Base-by-base conservation (phyloP, 2,888 invertebrate genomes). In the Drosophila diplacantha region DNA sequence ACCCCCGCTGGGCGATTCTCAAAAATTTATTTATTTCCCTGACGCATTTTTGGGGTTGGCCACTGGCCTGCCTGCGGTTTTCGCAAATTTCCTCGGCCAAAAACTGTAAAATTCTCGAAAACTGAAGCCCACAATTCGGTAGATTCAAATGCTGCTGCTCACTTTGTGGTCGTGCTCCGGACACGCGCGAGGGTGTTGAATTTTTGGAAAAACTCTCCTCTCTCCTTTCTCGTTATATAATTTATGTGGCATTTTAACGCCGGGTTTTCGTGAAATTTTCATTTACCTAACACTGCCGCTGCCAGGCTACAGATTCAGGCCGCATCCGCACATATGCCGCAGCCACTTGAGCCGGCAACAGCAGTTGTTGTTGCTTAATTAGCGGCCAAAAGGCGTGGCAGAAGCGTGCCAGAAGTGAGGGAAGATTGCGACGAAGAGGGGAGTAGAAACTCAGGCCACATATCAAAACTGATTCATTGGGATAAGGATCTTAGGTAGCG, bases 161-260 rank as follows among this genome's bases (percentile, higher is more conserved):
- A 58, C 35, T 63, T 68, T 39, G 22, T 14, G 38, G 38, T 20
- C 20, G 38, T 20, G 20, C 3, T 14, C 2, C 22, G 41, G 49
- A 49, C 74, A 75, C 71, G 61, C 69, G 72, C 69, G 51, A 59
- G 65, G 65, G 65, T 66, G 65, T 66, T 49, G 61, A 43, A 61
- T 50, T 41, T 59, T 39, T 39, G 7, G n/a, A 9, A 29, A 44
- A 34, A 26, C 18, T 43, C 43, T 29, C 29, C 34, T 24, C 5
- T 34, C 20, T 18, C 55, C 55, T 46, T 37, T 34, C 35, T 56
- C 64, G 60, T 61, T 72, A 70, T 49, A 75, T 81, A 81, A 83
- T 83, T 81, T 81, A 81, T 81, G 80, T 81, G 83, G 76, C 83
- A 83, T 68, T 80, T 80, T 73, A 80, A 79, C 81, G 75, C 69